A percentile compares a stretch with the other conserved stretches of the same genome.
Conservation (phyloP, 2,888 invertebrate genomes). For the Aquatica leii region DNA sequence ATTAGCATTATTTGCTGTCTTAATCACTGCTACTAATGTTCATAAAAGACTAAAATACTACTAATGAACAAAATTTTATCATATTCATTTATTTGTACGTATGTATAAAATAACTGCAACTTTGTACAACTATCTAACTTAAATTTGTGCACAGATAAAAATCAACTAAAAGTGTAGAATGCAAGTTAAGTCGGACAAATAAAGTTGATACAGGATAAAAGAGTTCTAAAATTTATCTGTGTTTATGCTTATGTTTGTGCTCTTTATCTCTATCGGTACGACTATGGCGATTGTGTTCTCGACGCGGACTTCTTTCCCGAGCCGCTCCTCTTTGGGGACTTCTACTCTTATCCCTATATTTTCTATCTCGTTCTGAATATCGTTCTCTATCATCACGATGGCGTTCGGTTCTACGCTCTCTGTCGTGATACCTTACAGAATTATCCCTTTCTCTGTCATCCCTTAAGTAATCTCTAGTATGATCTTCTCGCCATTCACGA, state of each 20-base stretch:
- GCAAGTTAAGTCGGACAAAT: background rate
- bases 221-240: no score
- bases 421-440: constrained; percentile 50
- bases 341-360: constrained; percentile 55
- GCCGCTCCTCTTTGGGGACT: constrained; percentile 58
- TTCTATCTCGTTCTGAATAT: no score
- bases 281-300: constrained; percentile 28
- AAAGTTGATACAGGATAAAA: no score
- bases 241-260: constrained; percentile 45
- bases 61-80: no score
- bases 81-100: constrained; percentile 10
- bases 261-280: constrained; percentile 44
- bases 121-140: constrained; percentile 13
- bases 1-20: no score
- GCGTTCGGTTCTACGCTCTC: constrained; percentile 43
- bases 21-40: no score
- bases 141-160: background rate
- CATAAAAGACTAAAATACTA: no score
- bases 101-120: constrained; percentile 11
- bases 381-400: constrained; percentile 51
- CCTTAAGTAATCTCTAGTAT: constrained; percentile 51
- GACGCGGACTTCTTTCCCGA: constrained; percentile 29
- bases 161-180: constrained; percentile 1
- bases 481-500: constrained; percentile 50
- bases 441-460: constrained; percentile 50